Evolutionary conservation across 35 echinoderm and acorn worm genomes (phyloP).

Genomic region (Lytechinus pictus): DNA sequence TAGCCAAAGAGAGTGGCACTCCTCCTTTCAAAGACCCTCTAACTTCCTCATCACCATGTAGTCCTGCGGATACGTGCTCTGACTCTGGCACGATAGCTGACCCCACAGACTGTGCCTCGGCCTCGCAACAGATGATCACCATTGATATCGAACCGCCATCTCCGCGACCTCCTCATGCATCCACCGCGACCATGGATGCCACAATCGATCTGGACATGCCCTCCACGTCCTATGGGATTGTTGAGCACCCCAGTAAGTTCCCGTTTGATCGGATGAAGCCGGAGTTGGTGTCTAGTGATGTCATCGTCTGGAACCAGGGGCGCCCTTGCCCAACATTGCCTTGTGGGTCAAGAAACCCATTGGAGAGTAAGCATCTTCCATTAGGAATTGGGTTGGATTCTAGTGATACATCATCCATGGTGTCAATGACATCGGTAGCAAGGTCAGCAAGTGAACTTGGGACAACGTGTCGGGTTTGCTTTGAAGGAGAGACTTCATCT

Average conservation of each 20-base stretch:
- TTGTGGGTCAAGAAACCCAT: not conserved
- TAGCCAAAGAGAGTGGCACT: constrained; percentile 51
- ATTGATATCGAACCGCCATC: constrained; percentile 64
- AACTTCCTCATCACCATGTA: not conserved
- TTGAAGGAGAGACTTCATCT: constrained; percentile 88
- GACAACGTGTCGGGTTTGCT: constrained; percentile 88
- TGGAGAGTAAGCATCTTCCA: constrained; percentile 51
- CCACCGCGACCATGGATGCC: constrained; percentile 44
- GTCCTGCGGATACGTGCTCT: not conserved
- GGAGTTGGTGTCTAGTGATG: constrained; percentile 74
- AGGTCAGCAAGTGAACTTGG: constrained; percentile 90
- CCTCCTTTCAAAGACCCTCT: constrained; percentile 12
- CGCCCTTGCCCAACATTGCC: not conserved
- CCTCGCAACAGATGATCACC: constrained; percentile 44
- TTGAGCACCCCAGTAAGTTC: constrained; percentile 30
- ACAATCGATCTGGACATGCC: constrained; percentile 59
- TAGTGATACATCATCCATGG: constrained; percentile 83
- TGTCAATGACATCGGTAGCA: constrained; percentile 85
- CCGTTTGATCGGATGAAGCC: constrained; percentile 35
- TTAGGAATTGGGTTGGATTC: constrained; percentile 62
- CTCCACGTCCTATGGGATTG: constrained; percentile 67
- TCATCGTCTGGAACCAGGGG: constrained; percentile 77
- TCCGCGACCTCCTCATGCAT: constrained; percentile 7
- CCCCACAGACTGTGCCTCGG: not conserved
- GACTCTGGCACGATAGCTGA: constrained; percentile 15